A percentile compares a stretch with the other conserved stretches of the same genome.
Conservation (phyloP, 2,797 vertebrate genomes). For the Artibeus jamaicensis region DNA sequence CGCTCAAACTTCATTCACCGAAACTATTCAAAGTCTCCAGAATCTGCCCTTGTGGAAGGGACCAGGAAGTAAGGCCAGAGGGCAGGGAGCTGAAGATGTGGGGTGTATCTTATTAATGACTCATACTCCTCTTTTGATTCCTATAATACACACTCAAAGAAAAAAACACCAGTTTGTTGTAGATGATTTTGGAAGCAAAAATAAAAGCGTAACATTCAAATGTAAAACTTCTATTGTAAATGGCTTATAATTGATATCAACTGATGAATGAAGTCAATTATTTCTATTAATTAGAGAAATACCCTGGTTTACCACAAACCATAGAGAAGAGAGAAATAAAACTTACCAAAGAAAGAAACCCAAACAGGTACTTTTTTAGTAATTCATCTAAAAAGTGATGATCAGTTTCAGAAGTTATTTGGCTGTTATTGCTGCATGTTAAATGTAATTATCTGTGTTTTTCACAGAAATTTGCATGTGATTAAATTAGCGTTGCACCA, state of each 20-base stretch:
- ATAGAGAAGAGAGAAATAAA: neutral
- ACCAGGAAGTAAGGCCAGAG: neutral
- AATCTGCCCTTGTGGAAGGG: neutral
- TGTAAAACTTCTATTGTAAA: neutral
- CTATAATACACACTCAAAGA: neutral
- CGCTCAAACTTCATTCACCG: neutral
- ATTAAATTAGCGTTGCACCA: neutral
- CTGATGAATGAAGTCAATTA: neutral
- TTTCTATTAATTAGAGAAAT: slow-evolving; percentile 12
- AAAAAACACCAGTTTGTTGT: neutral
- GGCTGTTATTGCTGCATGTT: neutral
- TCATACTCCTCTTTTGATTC: neutral
- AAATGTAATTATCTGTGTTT: neutral
- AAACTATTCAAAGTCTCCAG: neutral
- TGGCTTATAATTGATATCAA: neutral
- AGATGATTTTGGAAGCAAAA: neutral
- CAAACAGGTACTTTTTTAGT: neutral
- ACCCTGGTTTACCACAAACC: neutral
- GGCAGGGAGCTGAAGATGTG: neutral
- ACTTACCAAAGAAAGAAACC: neutral
- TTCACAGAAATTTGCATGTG: neutral
- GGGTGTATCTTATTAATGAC: neutral
- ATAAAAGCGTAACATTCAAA: neutral
- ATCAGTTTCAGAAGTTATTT: neutral
- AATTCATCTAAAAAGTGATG: neutral